phyloP scores from a whole-genome alignment of 2,113 vertebrate genomes.

The Collichthys lucidus region DNA sequence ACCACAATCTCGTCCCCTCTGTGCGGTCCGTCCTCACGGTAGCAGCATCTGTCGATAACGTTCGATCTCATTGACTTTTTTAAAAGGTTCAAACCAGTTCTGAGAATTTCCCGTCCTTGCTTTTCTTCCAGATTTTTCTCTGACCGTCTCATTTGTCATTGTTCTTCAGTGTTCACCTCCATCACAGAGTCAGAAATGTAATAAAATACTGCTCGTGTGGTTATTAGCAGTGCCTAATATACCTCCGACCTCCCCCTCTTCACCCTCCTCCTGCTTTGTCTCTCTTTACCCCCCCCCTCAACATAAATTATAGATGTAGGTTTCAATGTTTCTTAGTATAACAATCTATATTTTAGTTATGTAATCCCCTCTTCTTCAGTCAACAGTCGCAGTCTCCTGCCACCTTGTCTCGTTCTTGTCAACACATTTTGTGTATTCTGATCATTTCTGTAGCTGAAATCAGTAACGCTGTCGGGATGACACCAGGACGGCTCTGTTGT shows the following conservation, averaged over 20 bases:
- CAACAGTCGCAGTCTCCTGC: neutral
- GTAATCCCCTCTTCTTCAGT: neutral
- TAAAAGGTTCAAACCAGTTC: conserved; percentile 28
- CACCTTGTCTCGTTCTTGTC: neutral
- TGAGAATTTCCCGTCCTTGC: conserved; percentile 2
- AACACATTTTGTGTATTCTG: neutral
- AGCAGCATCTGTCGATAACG: neutral
- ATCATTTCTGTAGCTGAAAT: neutral
- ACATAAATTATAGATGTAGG: conserved; percentile 26
- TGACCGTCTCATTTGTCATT: conserved; percentile 29
- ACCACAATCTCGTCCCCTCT: neutral
- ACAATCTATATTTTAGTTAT: neutral
- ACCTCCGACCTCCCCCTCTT: neutral
- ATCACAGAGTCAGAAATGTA: conserved; percentile 18
- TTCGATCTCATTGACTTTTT: conserved; percentile 5
- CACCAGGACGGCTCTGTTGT: neutral
- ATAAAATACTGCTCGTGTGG: conserved; percentile 16
- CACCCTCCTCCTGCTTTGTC: neutral
- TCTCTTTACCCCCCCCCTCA: neutral
- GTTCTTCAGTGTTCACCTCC: conserved; percentile 23
- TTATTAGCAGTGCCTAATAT: conserved; percentile 34
- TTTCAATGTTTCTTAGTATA: neutral
- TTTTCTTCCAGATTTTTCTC: neutral
- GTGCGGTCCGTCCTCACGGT: neutral
- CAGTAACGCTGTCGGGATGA: neutral